Conservation (phyloP, 2,797 vertebrate genomes). For the Vespertilio murinus region DNA sequence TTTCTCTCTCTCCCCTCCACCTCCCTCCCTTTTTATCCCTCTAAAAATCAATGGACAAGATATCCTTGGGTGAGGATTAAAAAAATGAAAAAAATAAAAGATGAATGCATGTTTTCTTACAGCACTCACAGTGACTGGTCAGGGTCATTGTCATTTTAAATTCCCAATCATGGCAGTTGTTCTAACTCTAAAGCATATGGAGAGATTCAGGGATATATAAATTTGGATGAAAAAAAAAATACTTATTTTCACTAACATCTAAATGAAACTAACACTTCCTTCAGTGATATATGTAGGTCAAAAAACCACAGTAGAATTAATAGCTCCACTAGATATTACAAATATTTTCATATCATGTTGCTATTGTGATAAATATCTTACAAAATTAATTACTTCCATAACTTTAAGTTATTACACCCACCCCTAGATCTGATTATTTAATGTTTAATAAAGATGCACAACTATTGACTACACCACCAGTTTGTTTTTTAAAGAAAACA, state of each 20-base stretch:
- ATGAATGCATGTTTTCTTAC: background rate
- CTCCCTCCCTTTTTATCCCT: too few species aligned
- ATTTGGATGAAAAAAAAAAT: background rate
- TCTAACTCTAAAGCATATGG: background rate
- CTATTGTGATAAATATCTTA: background rate
- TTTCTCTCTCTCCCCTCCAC: too few species aligned
- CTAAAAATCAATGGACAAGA: too few species aligned
- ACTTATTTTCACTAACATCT: constrained; percentile 30
- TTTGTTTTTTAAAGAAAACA: background rate
- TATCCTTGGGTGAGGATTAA: too few species aligned
- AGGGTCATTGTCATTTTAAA: constrained; percentile 30
- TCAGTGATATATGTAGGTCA: constrained; percentile 10
- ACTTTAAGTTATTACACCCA: background rate
- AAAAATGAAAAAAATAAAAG: background rate
- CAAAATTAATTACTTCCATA: constrained; percentile 14
- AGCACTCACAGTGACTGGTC: background rate
- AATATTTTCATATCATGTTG: background rate
- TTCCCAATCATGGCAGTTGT: background rate
- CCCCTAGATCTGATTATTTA: background rate
- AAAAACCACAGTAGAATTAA: background rate
- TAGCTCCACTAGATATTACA: background rate
- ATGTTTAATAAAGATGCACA: constrained; percentile 34
- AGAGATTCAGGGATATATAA: background rate
- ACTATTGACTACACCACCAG: background rate
- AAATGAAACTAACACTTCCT: background rate